These are phyloP conservation scores for Eulimnadia texana DNA, from an alignment of 1,140 invertebrate genomes.

Conservation along the genomic window DNA sequence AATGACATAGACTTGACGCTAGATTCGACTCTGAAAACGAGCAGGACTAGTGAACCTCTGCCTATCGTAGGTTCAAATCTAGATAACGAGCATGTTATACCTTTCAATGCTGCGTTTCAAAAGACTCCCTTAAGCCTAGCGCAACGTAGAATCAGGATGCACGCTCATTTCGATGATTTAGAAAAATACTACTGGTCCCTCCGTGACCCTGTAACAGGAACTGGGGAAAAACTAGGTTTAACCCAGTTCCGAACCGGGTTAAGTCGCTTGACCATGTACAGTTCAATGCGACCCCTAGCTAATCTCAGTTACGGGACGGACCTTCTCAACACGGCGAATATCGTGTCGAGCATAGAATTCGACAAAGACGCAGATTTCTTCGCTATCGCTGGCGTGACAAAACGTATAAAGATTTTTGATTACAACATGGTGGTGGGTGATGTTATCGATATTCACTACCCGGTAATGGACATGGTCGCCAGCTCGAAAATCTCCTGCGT, in stretches of 20 bases:
- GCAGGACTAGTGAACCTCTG: too few species aligned
- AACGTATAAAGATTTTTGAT: slow-evolving; percentile 88
- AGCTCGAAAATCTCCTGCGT: slow-evolving; percentile 89
- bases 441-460: slow-evolving; percentile 79
- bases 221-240: slow-evolving; percentile 43
- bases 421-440: slow-evolving; percentile 73
- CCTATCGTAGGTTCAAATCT: too few species aligned
- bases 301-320: slow-evolving; percentile 84
- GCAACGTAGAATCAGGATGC: slow-evolving; percentile 54
- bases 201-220: slow-evolving; percentile 52
- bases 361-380: slow-evolving; percentile 94
- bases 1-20: slow-evolving; percentile 51
- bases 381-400: slow-evolving; percentile 90
- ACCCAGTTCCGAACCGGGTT: slow-evolving; percentile 73
- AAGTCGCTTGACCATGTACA: slow-evolving; percentile 75
- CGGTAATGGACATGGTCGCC: slow-evolving; percentile 82
- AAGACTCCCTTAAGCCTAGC: slow-evolving; percentile 36
- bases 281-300: slow-evolving; percentile 58
- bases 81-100: too few species aligned
- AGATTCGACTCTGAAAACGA: too few species aligned
- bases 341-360: slow-evolving; percentile 93
- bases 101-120: slow-evolving; percentile 26
- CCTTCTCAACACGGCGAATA: slow-evolving; percentile 74
- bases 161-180: slow-evolving; percentile 80
- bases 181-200: slow-evolving; percentile 71